Conservation (phyloP, 1,140 invertebrate genomes). For the Euura saliciscinereae region DNA sequence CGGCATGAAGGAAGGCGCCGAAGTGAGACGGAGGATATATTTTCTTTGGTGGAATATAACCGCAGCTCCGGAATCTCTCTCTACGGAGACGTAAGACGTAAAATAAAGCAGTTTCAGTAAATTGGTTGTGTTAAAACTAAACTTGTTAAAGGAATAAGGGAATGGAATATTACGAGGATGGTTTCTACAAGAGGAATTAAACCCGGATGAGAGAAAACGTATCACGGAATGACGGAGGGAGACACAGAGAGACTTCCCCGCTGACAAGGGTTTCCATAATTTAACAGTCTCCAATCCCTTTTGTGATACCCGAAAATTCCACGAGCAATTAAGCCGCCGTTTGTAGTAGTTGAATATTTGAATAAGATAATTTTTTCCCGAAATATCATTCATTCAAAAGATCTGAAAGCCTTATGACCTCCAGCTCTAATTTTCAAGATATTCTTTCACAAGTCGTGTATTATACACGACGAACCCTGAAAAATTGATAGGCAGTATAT, state of each 20-base stretch:
- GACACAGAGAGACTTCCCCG: constrained; percentile 7
- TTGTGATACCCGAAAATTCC: no score
- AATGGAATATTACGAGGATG: constrained; percentile 30
- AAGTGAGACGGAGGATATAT: not conserved
- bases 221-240: constrained; percentile 12
- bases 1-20: no score
- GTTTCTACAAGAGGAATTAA: constrained; percentile 8
- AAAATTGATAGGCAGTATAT: not conserved
- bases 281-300: not conserved
- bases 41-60: not conserved
- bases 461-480: not conserved
- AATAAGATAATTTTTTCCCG: no score
- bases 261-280: constrained; percentile 8
- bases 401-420: no score
- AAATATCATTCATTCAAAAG: no score
- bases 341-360: no score
- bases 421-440: no score
- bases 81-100: constrained; percentile 23
- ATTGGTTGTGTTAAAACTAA: constrained; percentile 45
- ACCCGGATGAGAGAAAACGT: constrained; percentile 15
- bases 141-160: constrained; percentile 34
- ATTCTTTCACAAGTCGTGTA: no score
- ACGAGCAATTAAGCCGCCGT: no score
- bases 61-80: not conserved
- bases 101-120: constrained; percentile 43